A percentile compares a stretch with the other conserved stretches of the same genome.
Conservation (phyloP, 2,797 vertebrate genomes). For the Galaxias olidus region DNA sequence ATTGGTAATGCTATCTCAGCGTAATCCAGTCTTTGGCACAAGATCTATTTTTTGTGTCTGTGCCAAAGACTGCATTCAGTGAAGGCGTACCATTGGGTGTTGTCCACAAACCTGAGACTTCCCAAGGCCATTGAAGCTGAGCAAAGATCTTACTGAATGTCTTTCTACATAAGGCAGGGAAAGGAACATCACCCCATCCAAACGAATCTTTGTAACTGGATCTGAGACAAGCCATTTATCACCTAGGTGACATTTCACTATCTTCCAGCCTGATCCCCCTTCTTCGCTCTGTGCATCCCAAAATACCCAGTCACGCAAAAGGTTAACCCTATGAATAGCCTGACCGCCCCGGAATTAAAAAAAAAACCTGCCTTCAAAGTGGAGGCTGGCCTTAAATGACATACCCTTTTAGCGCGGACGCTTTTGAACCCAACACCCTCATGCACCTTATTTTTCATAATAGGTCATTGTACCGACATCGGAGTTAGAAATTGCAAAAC, state of each 20-base stretch:
- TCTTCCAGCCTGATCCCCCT: conserved; percentile 10
- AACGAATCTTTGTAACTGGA: conserved; percentile 45
- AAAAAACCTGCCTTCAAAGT: conserved; percentile 8
- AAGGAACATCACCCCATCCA: conserved; percentile 6
- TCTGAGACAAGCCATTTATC: conserved; percentile 30
- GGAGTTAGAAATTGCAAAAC: conserved; percentile 9
- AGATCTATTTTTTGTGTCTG: too few species aligned
- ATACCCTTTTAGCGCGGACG: background rate
- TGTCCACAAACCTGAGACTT: too few species aligned
- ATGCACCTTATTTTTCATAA: too few species aligned
- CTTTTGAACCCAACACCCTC: too few species aligned
- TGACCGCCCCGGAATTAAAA: conserved; percentile 58
- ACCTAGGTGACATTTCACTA: conserved; percentile 47
- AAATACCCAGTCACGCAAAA: conserved; percentile 48
- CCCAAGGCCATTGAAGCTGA: too few species aligned
- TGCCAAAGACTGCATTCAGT: too few species aligned
- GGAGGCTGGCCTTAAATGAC: conserved; percentile 6
- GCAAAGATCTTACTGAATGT: too few species aligned
- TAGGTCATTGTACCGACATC: background rate
- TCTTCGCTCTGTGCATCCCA: conserved; percentile 9
- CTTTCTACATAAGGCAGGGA: background rate
- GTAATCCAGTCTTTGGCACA: too few species aligned
- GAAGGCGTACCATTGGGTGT: too few species aligned
- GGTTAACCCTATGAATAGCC: conserved; percentile 70
- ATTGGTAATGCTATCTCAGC: too few species aligned